Evolutionary conservation across 2,888 invertebrate species (phyloP).

Genomic region (Morpho deidamia): DNA sequence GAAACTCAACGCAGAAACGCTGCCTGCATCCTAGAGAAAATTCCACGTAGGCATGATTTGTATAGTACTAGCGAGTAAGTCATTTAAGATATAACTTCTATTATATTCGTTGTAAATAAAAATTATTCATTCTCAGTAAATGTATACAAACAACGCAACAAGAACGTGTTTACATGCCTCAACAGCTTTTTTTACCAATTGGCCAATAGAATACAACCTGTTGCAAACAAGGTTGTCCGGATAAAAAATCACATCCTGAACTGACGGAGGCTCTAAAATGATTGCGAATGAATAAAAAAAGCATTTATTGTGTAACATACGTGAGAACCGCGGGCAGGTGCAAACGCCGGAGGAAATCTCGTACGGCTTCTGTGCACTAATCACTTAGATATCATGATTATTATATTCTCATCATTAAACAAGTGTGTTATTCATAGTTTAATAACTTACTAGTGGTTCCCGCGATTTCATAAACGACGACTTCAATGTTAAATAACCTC

Average conservation of each 20-base stretch:
- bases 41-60: no score
- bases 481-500: no score
- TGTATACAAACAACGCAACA: not conserved
- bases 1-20: no score
- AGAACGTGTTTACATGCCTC: constrained; percentile 4
- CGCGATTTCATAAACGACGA: no score
- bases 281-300: constrained; percentile 63
- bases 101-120: no score
- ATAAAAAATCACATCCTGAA: constrained; percentile 40
- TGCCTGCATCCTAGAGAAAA: no score
- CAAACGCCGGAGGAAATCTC: constrained; percentile 57
- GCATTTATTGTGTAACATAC: constrained; percentile 58
- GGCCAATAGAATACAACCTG: constrained; percentile 19
- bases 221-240: constrained; percentile 23
- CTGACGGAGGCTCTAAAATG: constrained; percentile 39
- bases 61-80: no score
- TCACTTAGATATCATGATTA: constrained; percentile 15
- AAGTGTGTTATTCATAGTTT: no score
- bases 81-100: no score
- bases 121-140: no score
- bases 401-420: no score
- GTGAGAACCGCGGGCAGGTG: constrained; percentile 66
- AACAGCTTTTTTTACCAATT: constrained; percentile 2
- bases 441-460: no score
- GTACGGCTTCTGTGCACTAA: constrained; percentile 49